Evolutionary conservation across 1,140 invertebrate genomes (phyloP), one percentile per base, ranked within the genome.

Genomic region (Panulirus ornatus): DNA sequence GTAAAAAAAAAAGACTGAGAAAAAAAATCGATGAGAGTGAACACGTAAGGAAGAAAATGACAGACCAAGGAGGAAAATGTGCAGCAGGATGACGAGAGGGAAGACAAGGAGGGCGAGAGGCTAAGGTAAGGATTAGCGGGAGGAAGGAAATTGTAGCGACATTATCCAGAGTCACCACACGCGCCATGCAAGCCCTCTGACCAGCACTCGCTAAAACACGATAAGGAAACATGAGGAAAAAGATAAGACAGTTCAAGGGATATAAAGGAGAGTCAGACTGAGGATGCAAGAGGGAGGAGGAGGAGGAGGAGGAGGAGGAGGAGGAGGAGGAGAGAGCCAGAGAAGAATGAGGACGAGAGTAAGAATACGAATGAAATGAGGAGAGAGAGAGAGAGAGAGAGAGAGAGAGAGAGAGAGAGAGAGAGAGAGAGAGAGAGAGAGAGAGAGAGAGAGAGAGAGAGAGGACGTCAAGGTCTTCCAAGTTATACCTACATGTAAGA

Each of bases 401-500:
- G 75, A 44, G 38, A 78, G 38, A 44, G 5, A n/a, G 27, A 44
- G 0, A 44, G 27, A 44, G 75, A 5, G 36, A 44, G n/a, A 44
- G 75, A 78, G 36, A 19, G 8, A 44, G 0, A 78, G 75, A n/a
- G 38, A 78, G 75, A 44, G 75, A 42, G 38, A 44, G 75, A 78
- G 14, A 30, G 27, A 42, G 6, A 44, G 36, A 78, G 75, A 78
- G 75, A 78, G 38, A 78, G 38, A 78, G 5, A 78, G n/a, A 42
- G 14, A 44, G 42, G n/a, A n/a, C 5, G 75, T 6, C n/a, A 34
- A 34, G 5, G 22, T 73, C 70, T 34, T 73, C n/a, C n/a, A 27
- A 70, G 8, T 8, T n/a, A 70, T 47, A 9, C 8, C 44, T 47
- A 47, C 16, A 47, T 16, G 44, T 0, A 47, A 6, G 44, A 47